Evolutionary conservation across 1,140 invertebrate species (phyloP).

Genomic region (Conopomorpha cramerella): DNA sequence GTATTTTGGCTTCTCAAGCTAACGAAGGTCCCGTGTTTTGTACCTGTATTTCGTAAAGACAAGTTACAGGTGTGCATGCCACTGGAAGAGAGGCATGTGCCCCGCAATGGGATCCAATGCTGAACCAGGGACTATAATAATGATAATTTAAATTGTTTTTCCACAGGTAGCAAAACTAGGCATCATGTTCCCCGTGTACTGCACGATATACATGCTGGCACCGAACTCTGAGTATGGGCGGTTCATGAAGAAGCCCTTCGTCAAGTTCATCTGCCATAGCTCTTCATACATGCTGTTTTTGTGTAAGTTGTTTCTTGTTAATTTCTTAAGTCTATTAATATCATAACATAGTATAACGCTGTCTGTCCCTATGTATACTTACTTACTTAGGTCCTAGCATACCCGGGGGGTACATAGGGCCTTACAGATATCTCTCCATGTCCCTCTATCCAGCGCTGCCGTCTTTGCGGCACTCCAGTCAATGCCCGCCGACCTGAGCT

Average conservation of each 20-base stretch:
- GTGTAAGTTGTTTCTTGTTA: constrained; percentile 63
- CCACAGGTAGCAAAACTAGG: constrained; percentile 72
- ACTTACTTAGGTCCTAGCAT: background rate
- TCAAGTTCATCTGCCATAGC: constrained; percentile 93
- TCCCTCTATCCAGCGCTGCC: no score
- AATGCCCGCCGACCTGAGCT: no score
- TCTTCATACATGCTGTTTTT: constrained; percentile 89
- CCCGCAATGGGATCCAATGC: no score
- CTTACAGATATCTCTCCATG: no score
- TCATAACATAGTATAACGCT: no score
- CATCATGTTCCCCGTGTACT: constrained; percentile 84
- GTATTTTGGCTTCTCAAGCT: no score
- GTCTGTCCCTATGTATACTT: background rate
- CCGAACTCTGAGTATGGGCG: constrained; percentile 79
- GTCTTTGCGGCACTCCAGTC: no score
- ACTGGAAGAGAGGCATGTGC: no score
- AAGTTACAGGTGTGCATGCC: no score
- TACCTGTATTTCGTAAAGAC: no score
- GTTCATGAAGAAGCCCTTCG: constrained; percentile 90
- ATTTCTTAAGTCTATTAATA: constrained; percentile 1
- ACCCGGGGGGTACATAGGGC: background rate
- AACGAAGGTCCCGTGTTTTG: no score
- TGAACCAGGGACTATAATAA: no score
- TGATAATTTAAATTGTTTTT: background rate
- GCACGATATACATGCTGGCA: constrained; percentile 82